Evolutionary conservation across 2,113 vertebrate genomes (phyloP), one percentile per base, ranked within the genome.

Genomic region (Xiphophorus maculatus): DNA sequence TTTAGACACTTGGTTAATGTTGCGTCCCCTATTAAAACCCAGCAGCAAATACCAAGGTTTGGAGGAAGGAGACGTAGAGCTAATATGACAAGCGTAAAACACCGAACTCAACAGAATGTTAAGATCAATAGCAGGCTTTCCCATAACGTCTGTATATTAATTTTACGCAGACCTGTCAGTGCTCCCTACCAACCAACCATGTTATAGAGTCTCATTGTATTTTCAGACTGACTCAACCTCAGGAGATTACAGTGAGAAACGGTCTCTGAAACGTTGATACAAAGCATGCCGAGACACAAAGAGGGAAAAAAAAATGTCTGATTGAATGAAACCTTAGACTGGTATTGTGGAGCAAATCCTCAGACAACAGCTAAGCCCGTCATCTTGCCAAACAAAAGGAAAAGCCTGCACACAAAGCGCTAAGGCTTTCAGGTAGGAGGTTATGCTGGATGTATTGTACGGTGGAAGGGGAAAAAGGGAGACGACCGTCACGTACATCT

Each of bases 301-400:
- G 69, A 87, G 35, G 35, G 2, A 35, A 35, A 10, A 35, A 85
- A 87, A 86, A 79, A 83, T 82, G 89, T 79, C 80, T 90, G 89
- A 91, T 89, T 91, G 85, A 91, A 92, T 88, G 70, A 90, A 88
- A 88, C 82, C 88, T 85, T 78, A 66, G 73, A 84, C 84, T 83
- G 81, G 81, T 86, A 77, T 90, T 85, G 80, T 72, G 79, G 82
- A 87, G 81, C 80, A 81, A 89, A 86, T 78, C 71, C 80, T 87
- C 68, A 72, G 83, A 88, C 79, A 85, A 29, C 80, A 79, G 85
- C 77, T 89, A 69, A 66, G 66, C n/a, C 74, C 65, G 78, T 80
- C 81, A 79, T 64, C 66, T 74, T 70, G 63, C 35, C 71, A 81
- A 84, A 85, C 62, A 19, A 85, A 79, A 74, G 61, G 42, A 71